Base-by-base conservation (phyloP, 2,888 invertebrate genomes). In the Athalia rosae region DNA sequence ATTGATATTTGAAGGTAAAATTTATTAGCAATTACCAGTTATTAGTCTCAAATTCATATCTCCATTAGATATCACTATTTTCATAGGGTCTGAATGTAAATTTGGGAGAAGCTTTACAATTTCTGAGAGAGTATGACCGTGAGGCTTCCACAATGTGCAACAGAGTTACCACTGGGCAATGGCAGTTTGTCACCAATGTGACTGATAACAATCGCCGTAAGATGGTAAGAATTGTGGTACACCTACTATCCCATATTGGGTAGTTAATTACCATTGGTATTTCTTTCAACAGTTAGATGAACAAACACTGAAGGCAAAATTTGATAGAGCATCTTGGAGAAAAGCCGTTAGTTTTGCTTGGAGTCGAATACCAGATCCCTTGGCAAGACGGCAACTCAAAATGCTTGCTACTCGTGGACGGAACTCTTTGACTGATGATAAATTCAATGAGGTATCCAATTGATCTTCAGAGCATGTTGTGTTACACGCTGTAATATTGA, bases 171-270 rank as follows among this genome's bases (percentile, higher is more conserved):
- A 93, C 92, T 81, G 93, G 94, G 0, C 94, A 95, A 85, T 95
- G 95, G 95, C 92, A 92, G 77, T 95, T 94, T 85, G 94, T 94
- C 6, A 95, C 95, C 5, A 95, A 95, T 87, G 93, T 95, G 81
- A 95, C 95, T 0, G 95, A 95, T 74, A 89, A 90, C 80, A 95
- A 95, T 89, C 92, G 93, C 3, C 91, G 94, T 1, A 91, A 93
- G 74, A 95, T 95, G 95, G 91, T 91, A 82, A 85, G 80, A 76
- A 79, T 11, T 4, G 7, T 41, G 11, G 53, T 73, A 47, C 48
- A 45, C 2, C 28, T 56, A 15, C 50, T 48, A 71, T 62, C 8
- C 9, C 64, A 47, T 13, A 13, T 53, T 58, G 69, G 69, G 50
- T 8, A 6, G 41, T 69, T 56, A 8, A 63, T 48, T 13, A 47